A percentile compares a stretch with the other conserved stretches of the same genome.
These are phyloP conservation scores for Brachirus orientalis DNA, from an alignment of 2,113 vertebrate species.

Conservation along the genomic window DNA sequence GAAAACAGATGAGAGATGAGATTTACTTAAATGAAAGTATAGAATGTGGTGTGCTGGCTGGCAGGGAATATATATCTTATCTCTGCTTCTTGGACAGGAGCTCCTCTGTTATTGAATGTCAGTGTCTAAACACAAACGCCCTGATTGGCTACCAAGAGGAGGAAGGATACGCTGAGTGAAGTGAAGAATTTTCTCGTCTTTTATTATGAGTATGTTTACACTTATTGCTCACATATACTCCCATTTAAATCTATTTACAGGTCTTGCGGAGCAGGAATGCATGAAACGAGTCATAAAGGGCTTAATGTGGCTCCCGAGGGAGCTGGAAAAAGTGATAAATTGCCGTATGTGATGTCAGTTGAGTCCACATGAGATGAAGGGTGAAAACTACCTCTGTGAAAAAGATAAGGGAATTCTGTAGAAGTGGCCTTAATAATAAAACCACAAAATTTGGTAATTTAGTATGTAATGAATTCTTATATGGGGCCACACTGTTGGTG, in stretches of 20 bases:
- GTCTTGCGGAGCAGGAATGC: neutral
- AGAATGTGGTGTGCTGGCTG: no score
- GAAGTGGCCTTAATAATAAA: no score
- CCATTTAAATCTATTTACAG: neutral
- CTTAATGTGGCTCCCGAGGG: neutral
- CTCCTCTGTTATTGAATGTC: constrained; percentile 28
- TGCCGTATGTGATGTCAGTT: neutral
- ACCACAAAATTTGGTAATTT: no score
- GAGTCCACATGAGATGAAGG: neutral
- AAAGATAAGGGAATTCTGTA: no score
- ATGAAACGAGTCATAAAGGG: neutral
- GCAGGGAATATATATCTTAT: constrained; percentile 40
- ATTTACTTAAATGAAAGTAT: no score
- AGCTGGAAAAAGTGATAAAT: neutral
- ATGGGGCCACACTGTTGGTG: no score
- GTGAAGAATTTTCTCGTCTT: neutral
- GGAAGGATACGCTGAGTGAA: neutral
- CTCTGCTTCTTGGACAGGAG: constrained; percentile 23
- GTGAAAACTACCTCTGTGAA: no score
- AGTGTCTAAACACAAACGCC: constrained; percentile 13
- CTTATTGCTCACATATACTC: neutral
- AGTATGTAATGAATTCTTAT: no score
- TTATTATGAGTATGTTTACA: neutral
- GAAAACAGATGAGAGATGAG: constrained; percentile 30
- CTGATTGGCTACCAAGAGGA: neutral